A percentile compares a stretch with the other conserved stretches of the same genome.
phyloP scores from a whole-genome alignment of 2,113 vertebrate genomes.

The Spheniscus mendiculus region DNA sequence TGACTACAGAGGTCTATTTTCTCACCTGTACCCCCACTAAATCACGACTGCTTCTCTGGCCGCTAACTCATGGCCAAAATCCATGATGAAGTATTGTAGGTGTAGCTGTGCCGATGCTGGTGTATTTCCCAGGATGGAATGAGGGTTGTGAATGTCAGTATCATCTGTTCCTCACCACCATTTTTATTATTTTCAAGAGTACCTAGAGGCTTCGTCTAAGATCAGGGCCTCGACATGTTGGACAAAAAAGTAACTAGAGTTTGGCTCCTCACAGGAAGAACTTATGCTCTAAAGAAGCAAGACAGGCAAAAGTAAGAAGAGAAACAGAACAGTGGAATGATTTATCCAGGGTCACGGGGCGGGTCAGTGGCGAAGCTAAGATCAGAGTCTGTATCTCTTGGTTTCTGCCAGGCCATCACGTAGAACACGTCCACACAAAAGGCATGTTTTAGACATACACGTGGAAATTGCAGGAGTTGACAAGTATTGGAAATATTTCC shows the following conservation, averaged over 20 bases:
- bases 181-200: background rate
- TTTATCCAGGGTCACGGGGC: slow-evolving; percentile 41
- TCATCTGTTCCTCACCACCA: background rate
- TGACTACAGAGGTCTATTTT: background rate
- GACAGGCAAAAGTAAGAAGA: slow-evolving; percentile 8
- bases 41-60: background rate
- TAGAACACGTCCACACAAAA: slow-evolving; percentile 41
- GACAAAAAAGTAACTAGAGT: background rate
- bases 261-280: background rate
- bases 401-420: slow-evolving; percentile 35
- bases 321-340: slow-evolving; percentile 47
- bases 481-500: slow-evolving; percentile 22
- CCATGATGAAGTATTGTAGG: background rate
- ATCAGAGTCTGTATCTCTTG: slow-evolving; percentile 38
- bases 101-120: background rate
- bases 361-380: background rate
- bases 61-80: background rate
- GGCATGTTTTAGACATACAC: slow-evolving; percentile 15
- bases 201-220: background rate
- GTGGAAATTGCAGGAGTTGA: slow-evolving; percentile 16
- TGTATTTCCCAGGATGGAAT: background rate
- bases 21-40: background rate
- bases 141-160: background rate
- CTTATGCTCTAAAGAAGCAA: background rate
- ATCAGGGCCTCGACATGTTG: background rate